Evolutionary conservation across 2,113 vertebrate genomes (phyloP).

Genomic region (Psilopsiagon aymara): DNA sequence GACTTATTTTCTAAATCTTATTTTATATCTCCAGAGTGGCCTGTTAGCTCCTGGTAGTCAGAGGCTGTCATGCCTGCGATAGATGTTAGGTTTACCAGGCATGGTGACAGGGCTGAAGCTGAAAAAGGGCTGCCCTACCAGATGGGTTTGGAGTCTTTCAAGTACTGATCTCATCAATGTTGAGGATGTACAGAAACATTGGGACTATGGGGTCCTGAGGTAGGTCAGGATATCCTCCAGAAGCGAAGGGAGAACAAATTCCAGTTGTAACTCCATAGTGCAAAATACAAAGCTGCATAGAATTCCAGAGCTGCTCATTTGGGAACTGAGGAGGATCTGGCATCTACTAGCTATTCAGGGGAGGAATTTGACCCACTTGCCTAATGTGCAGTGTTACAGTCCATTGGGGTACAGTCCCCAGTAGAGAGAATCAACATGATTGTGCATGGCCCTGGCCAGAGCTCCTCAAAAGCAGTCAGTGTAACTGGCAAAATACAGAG

Average conservation of each 20-base stretch:
- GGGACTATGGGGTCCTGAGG: not conserved
- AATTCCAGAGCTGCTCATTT: not conserved
- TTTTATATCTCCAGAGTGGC: not conserved
- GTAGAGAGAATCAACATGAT: not conserved
- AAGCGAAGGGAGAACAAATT: not conserved
- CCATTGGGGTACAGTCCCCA: not conserved
- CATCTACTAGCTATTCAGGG: rapidly evolving
- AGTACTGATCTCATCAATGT: not conserved
- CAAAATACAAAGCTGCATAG: not conserved
- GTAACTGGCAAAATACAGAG: not conserved
- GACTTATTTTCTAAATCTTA: not conserved
- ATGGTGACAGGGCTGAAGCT: not conserved
- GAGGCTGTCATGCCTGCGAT: not conserved
- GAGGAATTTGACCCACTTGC: rapidly evolving
- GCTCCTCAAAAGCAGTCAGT: not conserved
- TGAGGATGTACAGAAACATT: no score
- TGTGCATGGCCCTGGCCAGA: not conserved
- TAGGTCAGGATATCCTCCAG: not conserved
- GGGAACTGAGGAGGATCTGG: not conserved
- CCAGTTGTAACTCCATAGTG: not conserved
- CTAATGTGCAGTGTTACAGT: rapidly evolving
- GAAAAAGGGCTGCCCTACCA: not conserved
- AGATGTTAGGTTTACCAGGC: not conserved
- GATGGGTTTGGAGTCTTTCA: not conserved
- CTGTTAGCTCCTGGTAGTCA: not conserved